Evolutionary conservation across 2,113 vertebrate genomes (phyloP), one percentile per base, ranked within the genome.

Genomic region (Nesogale talazaci): DNA sequence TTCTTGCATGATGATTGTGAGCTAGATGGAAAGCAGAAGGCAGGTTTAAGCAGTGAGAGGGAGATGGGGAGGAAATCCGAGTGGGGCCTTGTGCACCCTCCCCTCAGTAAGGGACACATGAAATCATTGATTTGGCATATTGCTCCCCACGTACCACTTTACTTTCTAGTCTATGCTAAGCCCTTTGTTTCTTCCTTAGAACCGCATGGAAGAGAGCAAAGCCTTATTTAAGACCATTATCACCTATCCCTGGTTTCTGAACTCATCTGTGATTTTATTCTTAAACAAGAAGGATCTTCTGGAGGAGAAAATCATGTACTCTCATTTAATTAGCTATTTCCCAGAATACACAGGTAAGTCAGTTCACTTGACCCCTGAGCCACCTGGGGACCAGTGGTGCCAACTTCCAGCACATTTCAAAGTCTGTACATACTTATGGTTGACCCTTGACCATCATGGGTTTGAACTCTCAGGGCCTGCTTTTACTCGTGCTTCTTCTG

Each of bases 201-300:
- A 99, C 88, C 98, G 98, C 52, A 98, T 99, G 97, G 93, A 96
- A 74, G 99, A 99, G 96, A 99, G 98, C 95, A 98, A 98, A n/a
- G 98, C 98, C 46, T 97, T 99, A 96, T 99, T 99, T 97, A 98
- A 97, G 97, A 99, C 98, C 84, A 98, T 99, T 92, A 97, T 98
- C 86, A 98, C 96, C 14, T 98, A 97, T 22, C 77, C 91, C 1
- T 99, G 98, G 98, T 99, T 99, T 97, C 96, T 98, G 52, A 98
- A 99, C 17, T 98, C 98, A 19, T 99, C 99, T 38, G 98, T 98
- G 90, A 99, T 99, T 96, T 97, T 99, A 79, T 99, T 99, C 95
- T 97, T 99, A 89, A 99, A 99, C 96, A 99, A 99, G 97, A 99
- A 97, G 34, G 99, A 99, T 97, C 96, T 99, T 94, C 95, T 99